These are phyloP conservation scores for Microctenopoma steveboyesi DNA, from an alignment of 2,797 vertebrate genomes.

Conservation along the genomic window DNA sequence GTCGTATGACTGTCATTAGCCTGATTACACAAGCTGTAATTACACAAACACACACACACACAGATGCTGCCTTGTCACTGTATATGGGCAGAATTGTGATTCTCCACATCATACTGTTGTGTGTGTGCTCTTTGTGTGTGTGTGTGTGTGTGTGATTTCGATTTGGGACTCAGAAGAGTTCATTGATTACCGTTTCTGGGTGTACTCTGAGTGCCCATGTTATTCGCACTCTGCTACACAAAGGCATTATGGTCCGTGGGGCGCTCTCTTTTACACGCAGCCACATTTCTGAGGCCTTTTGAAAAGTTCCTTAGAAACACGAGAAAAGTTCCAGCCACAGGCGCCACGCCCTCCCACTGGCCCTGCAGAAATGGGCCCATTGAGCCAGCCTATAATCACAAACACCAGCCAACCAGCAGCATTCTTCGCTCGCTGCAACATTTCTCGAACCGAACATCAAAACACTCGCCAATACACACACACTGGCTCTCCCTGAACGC, in stretches of 20 bases:
- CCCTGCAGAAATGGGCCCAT: conserved; percentile 78
- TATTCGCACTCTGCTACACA: conserved; percentile 59
- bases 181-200: conserved; percentile 76
- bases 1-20: conserved; percentile 72
- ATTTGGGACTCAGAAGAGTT: conserved; percentile 60
- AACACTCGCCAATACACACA: conserved; percentile 23
- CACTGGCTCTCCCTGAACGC: conserved; percentile 9
- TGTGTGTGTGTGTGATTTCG: conserved; percentile 45
- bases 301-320: conserved; percentile 88
- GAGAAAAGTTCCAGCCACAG: conserved; percentile 85
- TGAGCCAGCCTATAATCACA: conserved; percentile 76
- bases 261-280: conserved; percentile 60
- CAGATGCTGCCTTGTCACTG: conserved; percentile 59
- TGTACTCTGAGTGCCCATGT: conserved; percentile 59
- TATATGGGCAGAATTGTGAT: conserved; percentile 64
- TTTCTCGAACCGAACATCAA: conserved; percentile 61
- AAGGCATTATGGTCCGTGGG: conserved; percentile 72
- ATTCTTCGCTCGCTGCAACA: conserved; percentile 51
- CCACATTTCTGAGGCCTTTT: conserved; percentile 83
- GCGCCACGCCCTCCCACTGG: conserved; percentile 82
- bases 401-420: conserved; percentile 51
- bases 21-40: conserved; percentile 69
- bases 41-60: conserved; percentile 40
- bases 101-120: conserved; percentile 56
- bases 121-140: conserved; percentile 29